Evolutionary conservation across 2,888 invertebrate genomes (phyloP), one percentile per base, ranked within the genome.

Genomic region (Agelastica alni): DNA sequence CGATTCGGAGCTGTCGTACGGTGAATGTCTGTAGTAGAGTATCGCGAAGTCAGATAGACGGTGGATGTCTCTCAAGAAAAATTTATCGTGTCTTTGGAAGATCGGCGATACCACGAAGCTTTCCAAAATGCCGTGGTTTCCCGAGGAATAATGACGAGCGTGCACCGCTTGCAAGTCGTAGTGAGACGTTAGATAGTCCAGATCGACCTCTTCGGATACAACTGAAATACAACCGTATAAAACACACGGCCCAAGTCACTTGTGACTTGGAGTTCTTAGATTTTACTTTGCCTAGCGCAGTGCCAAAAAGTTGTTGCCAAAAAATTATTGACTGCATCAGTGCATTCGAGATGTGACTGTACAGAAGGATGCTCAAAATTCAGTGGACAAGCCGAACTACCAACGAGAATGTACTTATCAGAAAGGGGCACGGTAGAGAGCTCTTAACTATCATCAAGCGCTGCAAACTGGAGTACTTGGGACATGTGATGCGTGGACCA

Each of bases 31-130:
- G 59, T 83, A 85, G 64, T 82, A 85, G 1, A 87, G 68, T 4
- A 81, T 78, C 1, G 76, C 73, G 63, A 79, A 82, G 9, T 76
- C 77, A 3, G 80, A 79, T 9, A 81, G 32, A 18, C 86, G 76
- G 64, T 85, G 77, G 4, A 87, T 60, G 62, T 90, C 89, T 36
- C 83, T 77, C 62, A 87, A 71, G 60, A 83, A 83, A 75, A 80
- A 83, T 14, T 80, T 78, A 0, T 78, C 73, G 59, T 83, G 80
- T 6, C 78, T 78, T 58, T 83, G 80, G 66, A 87, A 80, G 2
- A 81, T 78, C 2, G 87, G 85, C 9, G 82, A 83, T 59, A 87
- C 64, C 3, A 83, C 70, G 26, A 80, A 73, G 49, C 77, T 77
- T 48, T 79, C 71, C 1, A 83, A 62, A 4, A 74, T 63, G 0